These are phyloP conservation scores for Rousettus leschenaultii DNA, from an alignment of 2,113 vertebrate species.

Conservation along the genomic window DNA sequence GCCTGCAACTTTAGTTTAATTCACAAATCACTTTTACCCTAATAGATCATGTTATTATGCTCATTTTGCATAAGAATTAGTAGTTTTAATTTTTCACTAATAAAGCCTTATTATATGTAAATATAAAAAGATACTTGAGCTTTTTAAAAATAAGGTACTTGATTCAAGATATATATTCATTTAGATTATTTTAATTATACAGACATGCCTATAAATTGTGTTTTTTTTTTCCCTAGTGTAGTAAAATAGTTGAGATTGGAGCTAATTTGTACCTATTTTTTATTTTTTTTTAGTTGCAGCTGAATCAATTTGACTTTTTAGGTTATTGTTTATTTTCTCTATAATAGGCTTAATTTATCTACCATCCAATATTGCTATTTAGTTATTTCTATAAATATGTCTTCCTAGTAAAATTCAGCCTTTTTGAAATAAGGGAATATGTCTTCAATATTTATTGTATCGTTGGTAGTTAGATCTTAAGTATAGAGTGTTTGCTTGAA, in stretches of 20 bases:
- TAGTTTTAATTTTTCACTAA: not conserved
- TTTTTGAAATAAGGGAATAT: not conserved
- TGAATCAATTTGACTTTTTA: not conserved
- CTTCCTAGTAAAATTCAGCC: not conserved
- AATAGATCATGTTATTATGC: not conserved
- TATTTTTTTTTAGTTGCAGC: not conserved
- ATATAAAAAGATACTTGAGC: not conserved
- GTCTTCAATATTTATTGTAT: not conserved
- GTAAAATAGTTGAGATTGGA: not conserved
- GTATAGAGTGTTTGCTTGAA: not conserved
- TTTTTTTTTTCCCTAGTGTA: not conserved
- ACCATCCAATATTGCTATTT: not conserved
- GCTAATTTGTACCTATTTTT: not conserved
- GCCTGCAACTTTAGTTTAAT: not conserved
- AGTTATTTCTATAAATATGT: not conserved
- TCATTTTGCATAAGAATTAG: not conserved
- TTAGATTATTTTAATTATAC: not conserved
- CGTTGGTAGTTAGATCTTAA: not conserved
- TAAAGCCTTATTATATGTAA: not conserved
- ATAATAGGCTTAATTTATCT: not conserved
- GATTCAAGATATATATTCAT: not conserved
- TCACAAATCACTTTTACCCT: not conserved
- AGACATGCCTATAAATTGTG: not conserved
- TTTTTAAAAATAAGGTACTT: not conserved
- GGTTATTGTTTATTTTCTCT: not conserved